Evolutionary conservation across 2,888 invertebrate genomes (phyloP).

Genomic region (Spicauda simplicius): DNA sequence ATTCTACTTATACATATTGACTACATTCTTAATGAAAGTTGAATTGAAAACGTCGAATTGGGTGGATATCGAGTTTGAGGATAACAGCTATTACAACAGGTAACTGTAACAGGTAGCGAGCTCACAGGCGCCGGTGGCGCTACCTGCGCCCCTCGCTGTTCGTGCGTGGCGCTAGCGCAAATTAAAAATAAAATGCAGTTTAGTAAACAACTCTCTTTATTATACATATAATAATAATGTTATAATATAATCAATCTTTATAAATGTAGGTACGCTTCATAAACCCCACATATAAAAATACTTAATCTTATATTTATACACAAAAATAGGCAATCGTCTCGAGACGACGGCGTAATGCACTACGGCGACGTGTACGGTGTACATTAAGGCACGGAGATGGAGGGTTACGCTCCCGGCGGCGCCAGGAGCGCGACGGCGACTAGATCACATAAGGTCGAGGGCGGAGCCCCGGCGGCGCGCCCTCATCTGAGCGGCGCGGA

Average conservation of each 20-base stretch:
- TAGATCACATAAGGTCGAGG: conserved; percentile 79
- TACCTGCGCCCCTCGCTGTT: conserved; percentile 23
- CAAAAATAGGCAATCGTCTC: conserved; percentile 79
- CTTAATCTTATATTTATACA: conserved; percentile 68
- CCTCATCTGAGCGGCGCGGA: conserved; percentile 79
- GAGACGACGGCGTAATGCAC: conserved; percentile 79
- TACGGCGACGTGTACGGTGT: conserved; percentile 75
- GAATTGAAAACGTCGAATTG: conserved; percentile 5
- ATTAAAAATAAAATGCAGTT: conserved; percentile 59
- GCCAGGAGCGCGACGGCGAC: conserved; percentile 81
- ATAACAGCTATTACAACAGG: conserved; percentile 35
- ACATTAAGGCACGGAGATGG: conserved; percentile 77
- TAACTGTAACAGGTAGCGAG: conserved; percentile 51
- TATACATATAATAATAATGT: conserved; percentile 71
- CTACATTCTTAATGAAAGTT: background rate
- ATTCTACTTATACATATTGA: too few relatives aligned
- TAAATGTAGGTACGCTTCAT: conserved; percentile 79
- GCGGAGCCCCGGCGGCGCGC: conserved; percentile 67
- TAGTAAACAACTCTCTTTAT: conserved; percentile 81
- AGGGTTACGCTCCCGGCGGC: conserved; percentile 82
- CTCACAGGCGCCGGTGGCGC: conserved; percentile 33
- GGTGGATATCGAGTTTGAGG: background rate
- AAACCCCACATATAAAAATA: conserved; percentile 84
- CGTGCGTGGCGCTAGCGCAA: conserved; percentile 52
- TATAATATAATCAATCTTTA: conserved; percentile 72